Evolutionary conservation across 2,113 vertebrate genomes (phyloP).

Genomic region (Carettochelys insculpta): DNA sequence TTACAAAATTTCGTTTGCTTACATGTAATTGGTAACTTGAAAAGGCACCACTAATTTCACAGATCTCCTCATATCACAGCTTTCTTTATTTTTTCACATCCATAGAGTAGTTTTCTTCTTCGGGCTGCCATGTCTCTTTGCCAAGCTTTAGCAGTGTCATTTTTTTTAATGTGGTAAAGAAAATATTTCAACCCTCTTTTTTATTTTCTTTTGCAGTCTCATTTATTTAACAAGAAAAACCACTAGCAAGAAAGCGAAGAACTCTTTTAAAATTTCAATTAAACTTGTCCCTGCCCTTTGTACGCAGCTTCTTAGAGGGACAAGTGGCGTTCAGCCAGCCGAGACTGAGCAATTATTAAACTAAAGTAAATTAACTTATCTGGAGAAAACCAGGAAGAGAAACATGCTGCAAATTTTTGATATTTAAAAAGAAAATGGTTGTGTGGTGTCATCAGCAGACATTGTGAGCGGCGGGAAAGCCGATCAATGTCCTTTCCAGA

Average conservation of each 20-base stretch:
- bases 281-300: too few species aligned
- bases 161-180: not conserved
- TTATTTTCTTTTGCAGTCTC: not conserved
- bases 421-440: not conserved
- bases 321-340: too few species aligned
- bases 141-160: not conserved
- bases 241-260: constrained; percentile 10
- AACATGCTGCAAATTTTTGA: not conserved
- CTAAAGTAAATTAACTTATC: not conserved
- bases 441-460: not conserved
- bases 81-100: constrained; percentile 8
- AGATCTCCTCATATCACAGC: not conserved
- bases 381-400: not conserved
- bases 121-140: not conserved
- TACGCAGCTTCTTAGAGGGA: too few species aligned
- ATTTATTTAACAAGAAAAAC: not conserved
- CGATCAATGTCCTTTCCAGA: not conserved
- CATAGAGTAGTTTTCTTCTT: constrained; percentile 21
- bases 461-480: not conserved
- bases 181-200: not conserved
- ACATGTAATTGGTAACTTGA: constrained; percentile 38
- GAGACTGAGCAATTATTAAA: too few species aligned
- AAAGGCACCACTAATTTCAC: constrained; percentile 37
- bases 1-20: constrained; percentile 29
- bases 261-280: constrained; percentile 18